These are phyloP conservation scores for Apeira syringaria DNA, from an alignment of 2,888 invertebrate genomes.

Conservation along the genomic window DNA sequence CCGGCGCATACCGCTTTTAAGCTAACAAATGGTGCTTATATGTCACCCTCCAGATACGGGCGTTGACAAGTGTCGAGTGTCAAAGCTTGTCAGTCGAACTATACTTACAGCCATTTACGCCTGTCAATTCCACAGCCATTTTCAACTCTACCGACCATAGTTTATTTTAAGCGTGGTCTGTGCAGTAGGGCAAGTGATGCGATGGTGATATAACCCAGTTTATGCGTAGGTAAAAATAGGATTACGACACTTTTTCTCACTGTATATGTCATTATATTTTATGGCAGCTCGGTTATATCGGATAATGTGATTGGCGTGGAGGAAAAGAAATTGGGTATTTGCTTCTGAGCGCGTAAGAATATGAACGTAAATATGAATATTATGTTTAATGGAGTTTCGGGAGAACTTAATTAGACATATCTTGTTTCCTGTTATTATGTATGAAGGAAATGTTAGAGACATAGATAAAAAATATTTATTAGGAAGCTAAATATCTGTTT, in stretches of 20 bases:
- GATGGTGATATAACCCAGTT: conserved; percentile 39
- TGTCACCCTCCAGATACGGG: conserved; percentile 57
- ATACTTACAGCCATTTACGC: conserved; percentile 40
- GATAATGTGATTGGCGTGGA: conserved; percentile 18
- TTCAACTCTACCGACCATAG: conserved; percentile 41
- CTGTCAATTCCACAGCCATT: conserved; percentile 29
- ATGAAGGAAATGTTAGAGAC: too few species aligned
- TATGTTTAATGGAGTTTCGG: conserved; percentile 13
- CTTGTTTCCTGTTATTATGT: neutral
- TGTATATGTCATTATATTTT: conserved; percentile 24
- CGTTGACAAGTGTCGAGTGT: conserved; percentile 60
- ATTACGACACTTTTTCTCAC: conserved; percentile 27
- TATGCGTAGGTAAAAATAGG: conserved; percentile 36
- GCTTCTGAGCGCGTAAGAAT: conserved; percentile 10
- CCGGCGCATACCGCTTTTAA: conserved; percentile 42
- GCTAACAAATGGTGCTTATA: conserved; percentile 65
- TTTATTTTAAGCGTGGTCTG: conserved; percentile 42
- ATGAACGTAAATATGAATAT: conserved; percentile 1
- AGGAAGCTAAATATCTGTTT: too few species aligned
- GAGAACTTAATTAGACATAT: neutral
- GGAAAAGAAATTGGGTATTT: conserved; percentile 19
- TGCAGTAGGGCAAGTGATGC: conserved; percentile 36
- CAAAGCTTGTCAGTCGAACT: conserved; percentile 60
- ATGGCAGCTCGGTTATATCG: conserved; percentile 15
- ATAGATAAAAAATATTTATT: too few species aligned